Percentiles rank a stretch among this genome's conserved stretches.
phyloP scores from a whole-genome alignment of 2,888 invertebrate genomes.

The Galerucella pusilla region DNA sequence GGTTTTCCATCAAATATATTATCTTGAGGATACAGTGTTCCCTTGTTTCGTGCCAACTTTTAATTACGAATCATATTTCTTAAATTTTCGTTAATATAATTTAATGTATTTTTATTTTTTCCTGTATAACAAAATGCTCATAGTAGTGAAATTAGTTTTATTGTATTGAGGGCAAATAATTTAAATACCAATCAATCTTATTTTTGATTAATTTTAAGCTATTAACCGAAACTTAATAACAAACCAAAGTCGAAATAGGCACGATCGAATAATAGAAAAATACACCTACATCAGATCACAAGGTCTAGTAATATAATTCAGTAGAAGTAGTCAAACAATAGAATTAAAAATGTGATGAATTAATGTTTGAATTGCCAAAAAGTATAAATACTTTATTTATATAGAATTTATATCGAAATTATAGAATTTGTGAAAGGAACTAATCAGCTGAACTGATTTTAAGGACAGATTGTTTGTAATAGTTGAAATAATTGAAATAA shows the following conservation, averaged over 20 bases:
- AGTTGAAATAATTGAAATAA: no score
- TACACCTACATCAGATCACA: slow-evolving; percentile 23
- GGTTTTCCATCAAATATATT: no score
- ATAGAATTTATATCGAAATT: neutral
- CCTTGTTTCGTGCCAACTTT: no score
- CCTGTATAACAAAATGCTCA: neutral
- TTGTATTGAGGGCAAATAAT: neutral
- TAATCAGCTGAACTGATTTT: neutral
- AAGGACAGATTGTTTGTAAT: no score
- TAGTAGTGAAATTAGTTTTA: neutral
- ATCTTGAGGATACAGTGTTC: no score
- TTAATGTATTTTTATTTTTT: neutral
- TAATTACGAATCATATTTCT: no score
- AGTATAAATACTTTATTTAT: neutral
- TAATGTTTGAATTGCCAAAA: neutral
- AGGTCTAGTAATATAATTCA: slow-evolving; percentile 2
- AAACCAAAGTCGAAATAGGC: slow-evolving; percentile 18
- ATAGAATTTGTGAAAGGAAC: neutral
- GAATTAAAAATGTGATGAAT: neutral
- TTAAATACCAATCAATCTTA: neutral
- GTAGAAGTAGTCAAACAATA: neutral
- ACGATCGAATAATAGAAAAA: slow-evolving; percentile 15
- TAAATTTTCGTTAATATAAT: no score
- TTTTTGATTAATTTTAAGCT: slow-evolving; percentile 7
- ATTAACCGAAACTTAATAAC: neutral